Conservation (phyloP, 2,888 invertebrate species). For the Stegophylla sp. region DNA sequence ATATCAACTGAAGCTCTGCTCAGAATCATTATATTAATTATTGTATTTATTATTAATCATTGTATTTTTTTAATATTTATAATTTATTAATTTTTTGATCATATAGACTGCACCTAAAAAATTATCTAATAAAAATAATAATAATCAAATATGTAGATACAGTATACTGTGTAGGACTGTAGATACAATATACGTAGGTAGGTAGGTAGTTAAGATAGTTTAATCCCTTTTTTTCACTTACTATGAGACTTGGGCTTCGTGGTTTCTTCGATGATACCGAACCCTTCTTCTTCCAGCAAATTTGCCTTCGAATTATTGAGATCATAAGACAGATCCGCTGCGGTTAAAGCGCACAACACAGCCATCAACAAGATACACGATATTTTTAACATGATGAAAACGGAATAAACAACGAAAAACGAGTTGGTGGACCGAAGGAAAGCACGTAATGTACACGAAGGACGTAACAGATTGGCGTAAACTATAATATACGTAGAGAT, state of each 20-base stretch:
- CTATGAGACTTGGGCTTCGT: not conserved
- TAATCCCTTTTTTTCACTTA: not conserved
- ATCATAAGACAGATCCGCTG: not conserved
- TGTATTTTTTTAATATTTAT: too few species aligned
- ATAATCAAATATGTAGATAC: too few species aligned
- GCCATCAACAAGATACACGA: not conserved
- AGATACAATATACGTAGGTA: not conserved
- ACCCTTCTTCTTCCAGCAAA: not conserved
- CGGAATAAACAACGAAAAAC: not conserved
- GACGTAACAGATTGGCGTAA: constrained; percentile 34
- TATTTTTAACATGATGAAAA: constrained; percentile 14
- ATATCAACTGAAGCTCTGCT: too few species aligned
- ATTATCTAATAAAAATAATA: not conserved
- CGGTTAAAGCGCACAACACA: not conserved
- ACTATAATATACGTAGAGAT: not conserved
- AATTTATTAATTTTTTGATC: too few species aligned
- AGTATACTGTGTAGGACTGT: too few species aligned
- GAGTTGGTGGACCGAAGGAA: not conserved
- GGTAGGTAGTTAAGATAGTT: not conserved
- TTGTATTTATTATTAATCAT: too few species aligned
- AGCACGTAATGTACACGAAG: not conserved
- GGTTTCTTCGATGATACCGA: constrained; percentile 6
- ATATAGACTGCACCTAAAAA: not conserved
- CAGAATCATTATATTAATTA: too few species aligned
- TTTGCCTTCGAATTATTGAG: not conserved